Percentiles rank a stretch among this genome's conserved stretches.
Conservation (phyloP, 1,140 invertebrate species). For the Hormaphis cornu region DNA sequence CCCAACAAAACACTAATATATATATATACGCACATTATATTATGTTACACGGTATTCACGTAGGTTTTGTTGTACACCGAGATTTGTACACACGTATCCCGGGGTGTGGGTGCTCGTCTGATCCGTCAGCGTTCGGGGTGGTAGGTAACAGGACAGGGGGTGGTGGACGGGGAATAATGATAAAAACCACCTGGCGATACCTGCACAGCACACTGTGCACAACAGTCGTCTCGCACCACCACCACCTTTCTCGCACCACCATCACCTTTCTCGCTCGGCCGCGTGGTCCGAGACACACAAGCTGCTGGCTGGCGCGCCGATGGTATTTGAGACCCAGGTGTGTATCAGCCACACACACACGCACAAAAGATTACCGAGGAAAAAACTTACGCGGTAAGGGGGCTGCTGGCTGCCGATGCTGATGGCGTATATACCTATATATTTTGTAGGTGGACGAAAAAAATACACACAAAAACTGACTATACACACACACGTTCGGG, state of each 20-base stretch:
- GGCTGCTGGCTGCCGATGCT: background rate
- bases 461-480: background rate
- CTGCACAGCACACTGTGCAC: background rate
- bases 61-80: background rate
- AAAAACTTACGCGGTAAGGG: conserved; percentile 9
- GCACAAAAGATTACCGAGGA: conserved; percentile 16
- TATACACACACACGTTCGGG: background rate
- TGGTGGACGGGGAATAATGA: background rate
- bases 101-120: background rate
- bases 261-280: background rate
- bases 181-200: conserved; percentile 30
- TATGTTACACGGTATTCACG: background rate
- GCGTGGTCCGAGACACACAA: too few relatives aligned
- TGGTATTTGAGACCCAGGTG: background rate
- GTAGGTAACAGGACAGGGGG: too few relatives aligned
- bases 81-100: background rate
- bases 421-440: background rate
- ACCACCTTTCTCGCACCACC: background rate
- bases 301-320: too few relatives aligned
- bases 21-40: too few relatives aligned
- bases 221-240: background rate
- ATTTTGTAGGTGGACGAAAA: conserved; percentile 31
- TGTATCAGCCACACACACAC: conserved; percentile 2
- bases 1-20: background rate
- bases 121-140: too few relatives aligned